Percentiles rank a stretch among this genome's conserved stretches.
Conservation (phyloP, 2,888 invertebrate species). For the Agrotis segetum region DNA sequence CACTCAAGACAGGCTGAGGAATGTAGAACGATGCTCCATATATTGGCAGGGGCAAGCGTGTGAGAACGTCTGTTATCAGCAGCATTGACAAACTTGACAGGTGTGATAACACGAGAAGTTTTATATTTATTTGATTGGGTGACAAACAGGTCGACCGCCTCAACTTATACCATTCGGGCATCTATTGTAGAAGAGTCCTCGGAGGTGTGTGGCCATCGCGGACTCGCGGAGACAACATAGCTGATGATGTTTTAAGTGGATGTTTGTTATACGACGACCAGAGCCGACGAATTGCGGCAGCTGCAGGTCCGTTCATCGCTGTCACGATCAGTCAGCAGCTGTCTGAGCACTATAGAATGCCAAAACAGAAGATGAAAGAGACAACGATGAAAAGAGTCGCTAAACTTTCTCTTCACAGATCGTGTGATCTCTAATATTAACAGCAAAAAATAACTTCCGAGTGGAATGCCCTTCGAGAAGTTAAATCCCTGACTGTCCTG, state of each 20-base stretch:
- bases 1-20: slow-evolving; percentile 1
- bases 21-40: slow-evolving; percentile 49
- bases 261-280: no score
- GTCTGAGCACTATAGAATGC: no score
- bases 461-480: background rate
- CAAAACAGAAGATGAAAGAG: no score
- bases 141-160: background rate
- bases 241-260: background rate
- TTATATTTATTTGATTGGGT: slow-evolving; percentile 14
- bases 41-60: slow-evolving; percentile 15
- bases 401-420: background rate
- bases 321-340: no score
- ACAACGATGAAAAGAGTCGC: background rate
- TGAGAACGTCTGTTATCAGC: slow-evolving; percentile 45
- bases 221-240: background rate
- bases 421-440: background rate
- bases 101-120: slow-evolving; percentile 24
- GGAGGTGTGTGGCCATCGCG: background rate
- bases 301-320: no score
- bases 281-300: no score
- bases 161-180: background rate
- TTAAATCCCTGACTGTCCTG: background rate
- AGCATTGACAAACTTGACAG: slow-evolving; percentile 34
- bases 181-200: background rate
- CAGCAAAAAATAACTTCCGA: background rate